A percentile compares a stretch with the other conserved stretches of the same genome.
phyloP scores from a whole-genome alignment of 2,888 invertebrate species.

The Chrysotoxum bicinctum region DNA sequence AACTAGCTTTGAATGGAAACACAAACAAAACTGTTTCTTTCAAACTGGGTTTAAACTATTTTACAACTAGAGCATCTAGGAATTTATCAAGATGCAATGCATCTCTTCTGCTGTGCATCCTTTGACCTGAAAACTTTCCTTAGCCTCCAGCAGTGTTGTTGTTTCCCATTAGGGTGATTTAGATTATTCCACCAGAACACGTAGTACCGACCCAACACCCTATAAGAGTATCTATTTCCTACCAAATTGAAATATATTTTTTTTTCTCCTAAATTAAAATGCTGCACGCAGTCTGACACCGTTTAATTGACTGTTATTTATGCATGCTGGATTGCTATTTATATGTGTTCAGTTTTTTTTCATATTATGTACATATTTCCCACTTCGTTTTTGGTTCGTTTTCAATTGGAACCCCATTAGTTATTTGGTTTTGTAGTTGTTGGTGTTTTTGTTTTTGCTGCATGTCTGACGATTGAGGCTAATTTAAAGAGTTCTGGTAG shows the following conservation, averaged over 20 bases:
- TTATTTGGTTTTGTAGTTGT: constrained; percentile 10
- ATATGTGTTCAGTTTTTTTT: constrained; percentile 27
- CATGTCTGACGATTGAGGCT: constrained; percentile 52
- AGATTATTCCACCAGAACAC: constrained; percentile 4
- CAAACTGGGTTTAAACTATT: constrained; percentile 30
- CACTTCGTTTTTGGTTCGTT: constrained; percentile 45
- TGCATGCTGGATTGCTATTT: constrained; percentile 6
- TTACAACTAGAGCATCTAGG: not conserved
- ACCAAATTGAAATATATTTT: constrained; percentile 5
- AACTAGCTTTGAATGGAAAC: not conserved
- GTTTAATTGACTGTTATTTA: constrained; percentile 66
- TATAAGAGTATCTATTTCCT: not conserved
- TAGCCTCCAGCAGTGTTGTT: not conserved
- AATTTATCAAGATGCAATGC: constrained; percentile 11
- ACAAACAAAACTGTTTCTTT: not conserved
- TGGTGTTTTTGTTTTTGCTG: not conserved
- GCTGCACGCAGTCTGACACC: constrained; percentile 70
- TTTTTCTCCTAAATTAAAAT: constrained; percentile 64
- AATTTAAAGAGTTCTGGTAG: constrained; percentile 55
- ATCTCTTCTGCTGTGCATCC: not conserved
- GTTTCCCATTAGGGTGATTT: not conserved
- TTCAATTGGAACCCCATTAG: constrained; percentile 50
- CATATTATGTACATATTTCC: constrained; percentile 15
- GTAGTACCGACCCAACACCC: not conserved
- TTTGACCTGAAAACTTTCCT: not conserved